Evolutionary conservation across 1,140 invertebrate species (phyloP).

Genomic region (Drosophila azteca): DNA sequence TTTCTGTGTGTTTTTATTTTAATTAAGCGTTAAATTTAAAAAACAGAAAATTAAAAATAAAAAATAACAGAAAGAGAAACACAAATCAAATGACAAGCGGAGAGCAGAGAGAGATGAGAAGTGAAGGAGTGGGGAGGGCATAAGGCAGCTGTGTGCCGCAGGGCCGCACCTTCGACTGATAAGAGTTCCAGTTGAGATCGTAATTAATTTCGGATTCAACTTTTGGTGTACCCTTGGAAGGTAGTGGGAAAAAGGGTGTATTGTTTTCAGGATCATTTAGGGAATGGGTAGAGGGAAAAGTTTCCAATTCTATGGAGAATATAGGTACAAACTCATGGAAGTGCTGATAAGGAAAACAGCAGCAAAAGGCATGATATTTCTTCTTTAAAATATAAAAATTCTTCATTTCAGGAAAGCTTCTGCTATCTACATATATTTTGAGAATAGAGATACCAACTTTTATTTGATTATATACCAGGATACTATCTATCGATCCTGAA

Average conservation of each 20-base stretch:
- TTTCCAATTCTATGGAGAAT: too few species aligned
- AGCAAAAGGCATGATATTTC: too few species aligned
- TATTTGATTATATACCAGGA: not conserved
- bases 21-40: constrained; percentile 51
- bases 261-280: too few species aligned
- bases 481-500: too few species aligned
- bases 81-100: constrained; percentile 44
- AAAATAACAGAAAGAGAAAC: constrained; percentile 24
- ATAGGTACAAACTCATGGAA: too few species aligned
- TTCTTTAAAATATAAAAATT: too few species aligned
- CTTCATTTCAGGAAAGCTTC: too few species aligned
- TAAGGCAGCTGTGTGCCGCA: constrained; percentile 30
- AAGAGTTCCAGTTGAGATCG: constrained; percentile 52
- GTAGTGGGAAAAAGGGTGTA: not conserved
- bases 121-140: not conserved
- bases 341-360: too few species aligned
- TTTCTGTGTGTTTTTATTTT: constrained; percentile 22
- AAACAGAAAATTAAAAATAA: constrained; percentile 21
- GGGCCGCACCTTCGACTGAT: constrained; percentile 55
- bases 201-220: constrained; percentile 68
- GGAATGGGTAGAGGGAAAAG: too few species aligned
- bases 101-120: not conserved
- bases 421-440: too few species aligned
- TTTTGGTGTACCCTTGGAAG: constrained; percentile 1
- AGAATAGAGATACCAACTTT: too few species aligned